Evolutionary conservation across 2,113 vertebrate genomes (phyloP).

Genomic region (Chionomys nivalis): DNA sequence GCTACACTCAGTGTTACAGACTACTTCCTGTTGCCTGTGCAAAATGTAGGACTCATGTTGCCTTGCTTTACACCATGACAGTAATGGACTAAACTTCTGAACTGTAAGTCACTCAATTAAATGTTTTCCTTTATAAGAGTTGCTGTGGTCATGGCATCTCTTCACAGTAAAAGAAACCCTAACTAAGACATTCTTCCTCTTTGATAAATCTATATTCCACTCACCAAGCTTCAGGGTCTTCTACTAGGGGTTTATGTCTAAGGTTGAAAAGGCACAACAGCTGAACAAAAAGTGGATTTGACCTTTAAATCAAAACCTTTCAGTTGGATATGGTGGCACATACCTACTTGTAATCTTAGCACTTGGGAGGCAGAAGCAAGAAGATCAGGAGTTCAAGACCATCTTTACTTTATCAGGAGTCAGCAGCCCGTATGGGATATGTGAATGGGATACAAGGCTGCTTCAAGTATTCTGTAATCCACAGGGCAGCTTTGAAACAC

Average conservation of each 20-base stretch:
- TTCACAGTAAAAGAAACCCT: not conserved
- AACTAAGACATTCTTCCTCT: not conserved
- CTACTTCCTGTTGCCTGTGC: not conserved
- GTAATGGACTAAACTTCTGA: not conserved
- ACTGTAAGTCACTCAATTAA: not conserved
- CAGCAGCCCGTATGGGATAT: not conserved
- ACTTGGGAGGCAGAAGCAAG: not conserved
- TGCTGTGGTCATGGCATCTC: not conserved
- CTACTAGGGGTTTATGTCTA: not conserved
- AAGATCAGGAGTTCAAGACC: not conserved
- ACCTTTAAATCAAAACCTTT: not conserved
- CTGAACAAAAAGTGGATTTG: not conserved
- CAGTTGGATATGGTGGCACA: too few relatives aligned
- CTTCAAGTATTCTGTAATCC: not conserved
- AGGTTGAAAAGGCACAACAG: not conserved
- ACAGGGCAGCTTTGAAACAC: not conserved
- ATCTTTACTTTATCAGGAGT: not conserved
- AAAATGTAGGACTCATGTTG: not conserved
- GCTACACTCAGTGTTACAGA: not conserved
- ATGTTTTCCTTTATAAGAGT: not conserved
- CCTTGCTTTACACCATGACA: not conserved
- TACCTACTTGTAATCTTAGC: not conserved
- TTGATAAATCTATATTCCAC: not conserved
- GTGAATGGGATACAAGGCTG: not conserved
- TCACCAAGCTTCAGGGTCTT: not conserved